phyloP scores from a whole-genome alignment of 2,888 invertebrate genomes.

The Catocala sponsa region DNA sequence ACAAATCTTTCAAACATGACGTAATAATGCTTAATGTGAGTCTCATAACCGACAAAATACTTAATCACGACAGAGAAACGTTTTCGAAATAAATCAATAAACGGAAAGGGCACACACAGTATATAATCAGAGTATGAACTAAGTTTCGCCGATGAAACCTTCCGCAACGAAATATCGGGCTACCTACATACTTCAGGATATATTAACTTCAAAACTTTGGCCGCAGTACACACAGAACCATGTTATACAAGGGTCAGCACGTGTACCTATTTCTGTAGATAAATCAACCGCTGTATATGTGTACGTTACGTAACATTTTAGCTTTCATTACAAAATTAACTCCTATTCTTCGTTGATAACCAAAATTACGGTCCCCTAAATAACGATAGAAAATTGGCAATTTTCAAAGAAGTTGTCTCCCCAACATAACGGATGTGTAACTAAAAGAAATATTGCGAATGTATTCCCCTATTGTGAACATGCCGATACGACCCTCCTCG shows the following conservation, averaged over 20 bases:
- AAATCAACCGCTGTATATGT: background rate
- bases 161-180: too few relatives aligned
- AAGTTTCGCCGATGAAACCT: too few relatives aligned
- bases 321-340: conserved; percentile 46
- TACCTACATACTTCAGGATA: conserved; percentile 10
- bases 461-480: conserved; percentile 52
- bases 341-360: conserved; percentile 39
- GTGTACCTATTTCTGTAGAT: conserved; percentile 1
- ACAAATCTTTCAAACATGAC: too few relatives aligned
- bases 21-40: too few relatives aligned
- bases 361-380: conserved; percentile 41
- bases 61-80: too few relatives aligned
- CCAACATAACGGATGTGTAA: conserved; percentile 46
- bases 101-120: too few relatives aligned
- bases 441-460: conserved; percentile 60
- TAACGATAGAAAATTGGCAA: conserved; percentile 51
- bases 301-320: conserved; percentile 31
- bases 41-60: too few relatives aligned
- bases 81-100: too few relatives aligned
- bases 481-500: conserved; percentile 48
- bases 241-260: conserved; percentile 4
- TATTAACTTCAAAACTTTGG: conserved; percentile 25
- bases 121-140: too few relatives aligned
- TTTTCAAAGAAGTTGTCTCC: conserved; percentile 49
- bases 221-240: conserved; percentile 12